These are phyloP conservation scores for Spilarctia lutea DNA, from an alignment of 2,888 invertebrate genomes.

Conservation along the genomic window DNA sequence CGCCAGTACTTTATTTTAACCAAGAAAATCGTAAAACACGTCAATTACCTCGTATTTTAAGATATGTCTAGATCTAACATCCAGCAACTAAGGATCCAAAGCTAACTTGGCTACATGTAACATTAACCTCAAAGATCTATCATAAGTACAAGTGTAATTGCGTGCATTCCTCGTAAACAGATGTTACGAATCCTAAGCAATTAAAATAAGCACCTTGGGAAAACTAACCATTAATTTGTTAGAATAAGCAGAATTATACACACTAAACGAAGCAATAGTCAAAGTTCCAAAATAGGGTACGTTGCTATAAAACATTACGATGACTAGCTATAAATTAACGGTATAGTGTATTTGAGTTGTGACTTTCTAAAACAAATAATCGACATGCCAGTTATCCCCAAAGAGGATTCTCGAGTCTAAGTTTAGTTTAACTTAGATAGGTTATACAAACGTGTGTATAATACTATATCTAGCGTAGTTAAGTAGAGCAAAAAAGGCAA, in stretches of 20 bases:
- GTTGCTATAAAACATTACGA: conserved; percentile 18
- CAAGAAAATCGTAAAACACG: neutral
- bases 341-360: conserved; percentile 25
- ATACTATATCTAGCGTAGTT: neutral
- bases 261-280: conserved; percentile 12
- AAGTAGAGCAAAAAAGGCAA: neutral
- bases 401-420: conserved; percentile 11
- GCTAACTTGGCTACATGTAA: neutral
- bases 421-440: conserved; percentile 15
- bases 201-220: conserved; percentile 12
- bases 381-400: conserved; percentile 10
- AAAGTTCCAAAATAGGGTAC: conserved; percentile 10
- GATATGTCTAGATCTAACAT: neutral
- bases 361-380: conserved; percentile 22
- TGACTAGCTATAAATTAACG: conserved; percentile 23
- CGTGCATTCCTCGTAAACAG: conserved; percentile 5
- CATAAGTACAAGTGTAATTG: neutral
- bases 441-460: neutral
- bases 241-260: conserved; percentile 12
- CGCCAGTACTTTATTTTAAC: conserved; percentile 32
- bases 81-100: neutral
- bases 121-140: neutral
- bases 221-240: conserved; percentile 11
- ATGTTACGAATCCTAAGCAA: conserved; percentile 11
- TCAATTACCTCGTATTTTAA: neutral